Evolutionary conservation across 2,113 vertebrate species (phyloP).

Genomic region (Anoura caudifer): DNA sequence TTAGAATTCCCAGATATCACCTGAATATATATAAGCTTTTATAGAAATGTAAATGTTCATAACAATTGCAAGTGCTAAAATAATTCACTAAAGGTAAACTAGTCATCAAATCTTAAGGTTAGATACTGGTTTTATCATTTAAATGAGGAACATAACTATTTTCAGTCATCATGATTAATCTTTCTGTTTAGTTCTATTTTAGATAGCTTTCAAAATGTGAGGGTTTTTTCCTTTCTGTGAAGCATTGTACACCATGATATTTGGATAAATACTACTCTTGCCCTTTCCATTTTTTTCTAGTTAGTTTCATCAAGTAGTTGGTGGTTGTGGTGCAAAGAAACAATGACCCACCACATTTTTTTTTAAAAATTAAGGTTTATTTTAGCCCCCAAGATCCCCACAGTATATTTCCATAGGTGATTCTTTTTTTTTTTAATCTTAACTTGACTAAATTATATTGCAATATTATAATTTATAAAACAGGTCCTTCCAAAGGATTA

Average conservation of each 20-base stretch:
- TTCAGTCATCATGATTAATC: neutral
- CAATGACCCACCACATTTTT: neutral
- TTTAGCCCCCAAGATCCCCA: slow-evolving; percentile 12
- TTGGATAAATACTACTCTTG: slow-evolving; percentile 48
- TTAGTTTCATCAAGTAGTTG: slow-evolving; percentile 18
- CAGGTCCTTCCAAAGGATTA: neutral
- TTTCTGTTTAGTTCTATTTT: neutral
- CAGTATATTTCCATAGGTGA: slow-evolving; percentile 23
- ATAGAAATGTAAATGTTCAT: slow-evolving; percentile 21
- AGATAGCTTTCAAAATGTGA: neutral
- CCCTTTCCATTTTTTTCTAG: slow-evolving; percentile 3
- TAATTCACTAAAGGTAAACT: slow-evolving; percentile 13
- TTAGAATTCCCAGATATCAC: slow-evolving; percentile 46
- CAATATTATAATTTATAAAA: slow-evolving; percentile 9
- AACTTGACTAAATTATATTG: slow-evolving; percentile 48
- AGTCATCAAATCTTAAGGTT: slow-evolving; percentile 8
- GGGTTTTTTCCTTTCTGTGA: slow-evolving; percentile 1
- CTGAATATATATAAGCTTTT: neutral
- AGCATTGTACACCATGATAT: neutral
- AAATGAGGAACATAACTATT: slow-evolving; percentile 8
- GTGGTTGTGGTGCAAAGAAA: neutral
- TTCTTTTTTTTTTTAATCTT: slow-evolving; percentile 22
- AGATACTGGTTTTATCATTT: slow-evolving; percentile 12
- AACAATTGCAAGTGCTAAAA: slow-evolving; percentile 42
- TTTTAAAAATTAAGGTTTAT: neutral